phyloP scores from a whole-genome alignment of 1,140 invertebrate genomes.

The Drosophila carrolli region DNA sequence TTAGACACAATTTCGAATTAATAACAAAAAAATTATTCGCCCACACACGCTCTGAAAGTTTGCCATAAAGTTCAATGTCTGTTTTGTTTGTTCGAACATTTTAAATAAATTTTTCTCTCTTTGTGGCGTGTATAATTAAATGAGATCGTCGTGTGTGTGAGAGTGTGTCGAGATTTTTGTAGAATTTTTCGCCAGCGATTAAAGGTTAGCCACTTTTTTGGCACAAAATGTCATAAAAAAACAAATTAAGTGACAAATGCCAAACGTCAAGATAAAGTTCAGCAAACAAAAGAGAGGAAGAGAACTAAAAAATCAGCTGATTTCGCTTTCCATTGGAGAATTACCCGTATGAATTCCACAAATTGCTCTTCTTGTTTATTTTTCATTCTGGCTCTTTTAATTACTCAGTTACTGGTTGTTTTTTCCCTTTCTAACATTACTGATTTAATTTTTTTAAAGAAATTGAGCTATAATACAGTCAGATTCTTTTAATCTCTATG shows the following conservation, averaged over 20 bases:
- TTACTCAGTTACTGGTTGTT: background rate
- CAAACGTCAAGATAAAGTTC: constrained; percentile 57
- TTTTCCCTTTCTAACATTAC: background rate
- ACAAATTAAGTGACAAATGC: constrained; percentile 47
- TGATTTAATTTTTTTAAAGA: background rate
- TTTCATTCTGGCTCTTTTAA: constrained; percentile 3
- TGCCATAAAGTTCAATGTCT: constrained; percentile 71
- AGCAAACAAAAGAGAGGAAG: constrained; percentile 9
- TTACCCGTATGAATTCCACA: background rate
- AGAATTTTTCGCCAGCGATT: constrained; percentile 46
- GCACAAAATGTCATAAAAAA: constrained; percentile 31
- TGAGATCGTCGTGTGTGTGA: constrained; percentile 26
- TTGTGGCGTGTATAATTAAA: constrained; percentile 55
- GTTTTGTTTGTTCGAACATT: constrained; percentile 35
- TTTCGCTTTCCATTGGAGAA: constrained; percentile 20
- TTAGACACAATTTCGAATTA: constrained; percentile 40
- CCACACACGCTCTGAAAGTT: constrained; percentile 31
- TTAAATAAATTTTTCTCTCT: constrained; percentile 35
- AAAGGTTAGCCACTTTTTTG: constrained; percentile 55
- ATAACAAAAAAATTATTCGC: constrained; percentile 30
- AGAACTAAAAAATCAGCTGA: constrained; percentile 50
- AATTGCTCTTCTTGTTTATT: background rate
- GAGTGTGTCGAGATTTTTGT: constrained; percentile 19
- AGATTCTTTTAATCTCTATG: background rate
- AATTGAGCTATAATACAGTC: background rate